Conservation (phyloP, 2,797 vertebrate species). For the Lemur catta region DNA sequence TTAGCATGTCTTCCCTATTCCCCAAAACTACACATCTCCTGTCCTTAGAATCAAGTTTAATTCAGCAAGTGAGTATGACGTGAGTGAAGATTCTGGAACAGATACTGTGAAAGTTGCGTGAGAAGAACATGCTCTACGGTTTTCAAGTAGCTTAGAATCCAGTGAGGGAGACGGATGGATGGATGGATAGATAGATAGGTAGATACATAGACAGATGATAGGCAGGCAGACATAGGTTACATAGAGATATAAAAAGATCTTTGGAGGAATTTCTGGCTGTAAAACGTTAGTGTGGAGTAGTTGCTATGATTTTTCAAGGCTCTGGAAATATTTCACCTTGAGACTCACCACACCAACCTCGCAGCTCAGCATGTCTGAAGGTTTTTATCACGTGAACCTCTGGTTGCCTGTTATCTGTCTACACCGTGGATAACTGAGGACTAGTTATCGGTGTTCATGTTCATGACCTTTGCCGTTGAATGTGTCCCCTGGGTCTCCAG, state of each 20-base stretch:
- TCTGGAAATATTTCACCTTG: neutral
- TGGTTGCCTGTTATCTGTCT: neutral
- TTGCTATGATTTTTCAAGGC: neutral
- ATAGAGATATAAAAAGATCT: neutral
- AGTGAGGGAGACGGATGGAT: accelerated
- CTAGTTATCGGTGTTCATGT: neutral
- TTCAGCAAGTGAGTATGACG: neutral
- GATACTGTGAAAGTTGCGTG: neutral
- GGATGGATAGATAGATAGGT: neutral
- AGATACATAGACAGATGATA: neutral
- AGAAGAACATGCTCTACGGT: neutral
- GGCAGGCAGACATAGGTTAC: neutral
- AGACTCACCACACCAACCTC: neutral
- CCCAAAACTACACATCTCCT: neutral
- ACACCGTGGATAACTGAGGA: neutral
- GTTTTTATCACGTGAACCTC: neutral
- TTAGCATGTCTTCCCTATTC: neutral
- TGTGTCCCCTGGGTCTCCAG: neutral
- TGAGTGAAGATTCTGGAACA: slow-evolving; percentile 28
- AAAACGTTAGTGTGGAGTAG: neutral
- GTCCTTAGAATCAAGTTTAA: neutral
- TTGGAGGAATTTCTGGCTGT: neutral
- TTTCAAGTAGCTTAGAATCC: neutral
- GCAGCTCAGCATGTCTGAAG: neutral
- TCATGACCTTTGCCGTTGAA: neutral